Evolutionary conservation across 2,888 invertebrate species (phyloP), one percentile per base, ranked within the genome.

Genomic region (Cheilosia vernalis): DNA sequence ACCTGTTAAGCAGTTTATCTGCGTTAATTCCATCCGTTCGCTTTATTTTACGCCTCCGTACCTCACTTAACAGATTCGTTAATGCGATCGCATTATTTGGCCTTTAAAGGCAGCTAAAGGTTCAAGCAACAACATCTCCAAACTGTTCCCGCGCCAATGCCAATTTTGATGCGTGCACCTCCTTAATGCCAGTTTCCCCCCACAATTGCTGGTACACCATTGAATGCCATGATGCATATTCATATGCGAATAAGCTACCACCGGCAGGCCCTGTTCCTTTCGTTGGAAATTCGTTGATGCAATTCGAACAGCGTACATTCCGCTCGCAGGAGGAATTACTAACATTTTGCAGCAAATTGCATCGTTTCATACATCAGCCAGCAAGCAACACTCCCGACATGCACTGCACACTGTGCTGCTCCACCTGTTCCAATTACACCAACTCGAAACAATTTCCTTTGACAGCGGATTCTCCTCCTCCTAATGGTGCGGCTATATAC

Each of bases 401-500:
- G 55, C 42, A 73, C 47, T 63, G 55, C 55, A 44, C 44, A 30
- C 40, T 30, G 53, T 55, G 60, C 49, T 53, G 80, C 74, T 69
- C 66, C 77, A 82, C 82, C 82, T 82, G 77, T 77, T 82, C 82
- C 82, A 82, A 82, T 82, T 82, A 82, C 77, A 82, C 47, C 49
- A 64, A 66, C 82, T 82, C 55, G 70, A 77, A 82, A 70, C 77
- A 82, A 82, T 82, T 70, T 82, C 81, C 81, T 82, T 82, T 82
- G 81, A 76, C 70, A 63, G 44, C 66, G 44, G 58, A 53, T 53
- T 63, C 56, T 53, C 15, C 58, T 15, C 24, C 51, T 30, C 51
- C 42, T 49, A 30, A 30, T 30, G 42, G 33, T 63, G 49, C 17
- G 37, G 44, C 33, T 6, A 13, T 53, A 15, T 19, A 2, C 27